Evolutionary conservation across 2,113 vertebrate genomes (phyloP).

Genomic region (Cololabis saira): DNA sequence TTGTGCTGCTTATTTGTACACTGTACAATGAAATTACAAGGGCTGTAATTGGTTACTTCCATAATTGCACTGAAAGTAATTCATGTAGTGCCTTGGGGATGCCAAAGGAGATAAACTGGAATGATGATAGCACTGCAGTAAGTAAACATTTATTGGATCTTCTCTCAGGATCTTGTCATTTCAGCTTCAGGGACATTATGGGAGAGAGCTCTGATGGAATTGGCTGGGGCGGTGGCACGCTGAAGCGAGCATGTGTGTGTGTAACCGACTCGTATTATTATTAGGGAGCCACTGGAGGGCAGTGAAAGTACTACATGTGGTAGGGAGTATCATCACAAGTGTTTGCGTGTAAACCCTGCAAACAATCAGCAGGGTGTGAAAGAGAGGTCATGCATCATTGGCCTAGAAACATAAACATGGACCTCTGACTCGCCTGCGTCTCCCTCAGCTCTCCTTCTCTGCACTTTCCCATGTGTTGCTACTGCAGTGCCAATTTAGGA

Average conservation of each 20-base stretch:
- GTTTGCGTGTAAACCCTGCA: conserved; percentile 61
- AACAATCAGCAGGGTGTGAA: conserved; percentile 75
- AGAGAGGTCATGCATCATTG: conserved; percentile 72
- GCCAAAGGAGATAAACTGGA: conserved; percentile 63
- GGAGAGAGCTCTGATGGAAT: conserved; percentile 43
- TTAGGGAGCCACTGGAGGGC: conserved; percentile 81
- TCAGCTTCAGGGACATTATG: conserved; percentile 47
- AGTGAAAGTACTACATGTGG: conserved; percentile 73
- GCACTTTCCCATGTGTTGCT: conserved; percentile 32
- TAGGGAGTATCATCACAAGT: conserved; percentile 40
- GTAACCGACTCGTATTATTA: conserved; percentile 51
- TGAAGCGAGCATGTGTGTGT: neutral
- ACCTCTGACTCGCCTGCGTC: conserved; percentile 33
- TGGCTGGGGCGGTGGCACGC: conserved; percentile 36
- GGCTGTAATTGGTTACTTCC: conserved; percentile 71
- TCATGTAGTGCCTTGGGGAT: conserved; percentile 48
- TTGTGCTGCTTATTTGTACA: conserved; percentile 68
- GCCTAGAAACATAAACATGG: conserved; percentile 63
- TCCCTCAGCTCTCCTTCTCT: conserved; percentile 34
- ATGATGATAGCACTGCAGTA: conserved; percentile 54
- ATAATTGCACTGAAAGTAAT: conserved; percentile 70
- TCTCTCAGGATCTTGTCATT: conserved; percentile 50
- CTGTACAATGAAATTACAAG: conserved; percentile 59
- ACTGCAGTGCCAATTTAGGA: conserved; percentile 26
- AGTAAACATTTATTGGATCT: conserved; percentile 56